Percentiles rank a stretch among this genome's conserved stretches.
phyloP scores from a whole-genome alignment of 2,888 invertebrate species.

The Volucella zonaria region DNA sequence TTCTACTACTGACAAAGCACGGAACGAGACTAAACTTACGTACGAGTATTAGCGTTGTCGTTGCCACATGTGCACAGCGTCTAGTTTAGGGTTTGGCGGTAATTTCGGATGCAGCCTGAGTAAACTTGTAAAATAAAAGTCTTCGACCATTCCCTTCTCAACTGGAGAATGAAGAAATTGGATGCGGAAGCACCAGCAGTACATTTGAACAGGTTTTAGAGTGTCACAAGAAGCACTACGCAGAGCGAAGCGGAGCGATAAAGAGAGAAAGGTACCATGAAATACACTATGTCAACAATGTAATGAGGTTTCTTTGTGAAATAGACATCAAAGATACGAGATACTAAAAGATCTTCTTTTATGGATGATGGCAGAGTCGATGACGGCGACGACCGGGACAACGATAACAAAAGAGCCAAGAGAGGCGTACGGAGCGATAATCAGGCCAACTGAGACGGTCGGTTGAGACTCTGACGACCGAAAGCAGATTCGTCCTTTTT shows the following conservation, averaged over 20 bases:
- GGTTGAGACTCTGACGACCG: too few species aligned
- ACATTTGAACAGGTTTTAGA: background rate
- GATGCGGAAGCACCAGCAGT: constrained; percentile 28
- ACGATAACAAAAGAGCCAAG: too few species aligned
- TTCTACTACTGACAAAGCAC: too few species aligned
- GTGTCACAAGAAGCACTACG: background rate
- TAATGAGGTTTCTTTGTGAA: constrained; percentile 61
- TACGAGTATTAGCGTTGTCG: background rate
- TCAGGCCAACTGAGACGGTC: too few species aligned
- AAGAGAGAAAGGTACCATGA: background rate
- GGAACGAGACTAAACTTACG: constrained; percentile 23
- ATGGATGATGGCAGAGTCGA: background rate
- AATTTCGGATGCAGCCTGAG: constrained; percentile 25
- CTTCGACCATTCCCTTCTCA: constrained; percentile 1
- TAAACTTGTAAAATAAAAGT: constrained; percentile 35
- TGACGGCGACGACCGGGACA: background rate
- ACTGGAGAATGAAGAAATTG: constrained; percentile 34
- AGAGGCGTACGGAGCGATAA: too few species aligned
- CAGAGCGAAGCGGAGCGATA: background rate
- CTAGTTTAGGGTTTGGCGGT: constrained; percentile 28
- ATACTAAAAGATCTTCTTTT: constrained; percentile 21
- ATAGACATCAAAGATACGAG: constrained; percentile 47
- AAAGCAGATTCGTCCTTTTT: constrained; percentile 28
- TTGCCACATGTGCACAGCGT: constrained; percentile 24
- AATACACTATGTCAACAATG: constrained; percentile 58